phyloP scores from a whole-genome alignment of 2,113 vertebrate genomes.

The Phylloscopus whistleri region DNA sequence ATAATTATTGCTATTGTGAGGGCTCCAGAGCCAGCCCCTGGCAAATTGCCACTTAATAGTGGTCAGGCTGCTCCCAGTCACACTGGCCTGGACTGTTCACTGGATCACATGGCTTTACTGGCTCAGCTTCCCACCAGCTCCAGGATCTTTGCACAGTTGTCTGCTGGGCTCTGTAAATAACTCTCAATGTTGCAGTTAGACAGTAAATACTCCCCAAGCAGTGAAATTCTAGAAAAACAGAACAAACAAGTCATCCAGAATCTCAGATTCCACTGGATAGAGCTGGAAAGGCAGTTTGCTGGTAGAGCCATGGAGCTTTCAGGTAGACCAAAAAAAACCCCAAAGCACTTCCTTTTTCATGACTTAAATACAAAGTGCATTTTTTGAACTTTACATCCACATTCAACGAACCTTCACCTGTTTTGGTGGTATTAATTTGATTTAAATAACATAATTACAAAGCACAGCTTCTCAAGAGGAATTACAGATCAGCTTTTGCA shows the following conservation, averaged over 20 bases:
- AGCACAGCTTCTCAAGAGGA: not conserved
- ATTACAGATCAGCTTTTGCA: not conserved
- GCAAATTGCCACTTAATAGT: not conserved
- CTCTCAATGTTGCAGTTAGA: not conserved
- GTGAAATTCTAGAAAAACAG: not conserved
- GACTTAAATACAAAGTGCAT: not conserved
- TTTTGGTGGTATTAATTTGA: not conserved
- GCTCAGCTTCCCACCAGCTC: not conserved
- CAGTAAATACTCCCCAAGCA: not conserved
- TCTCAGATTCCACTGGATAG: not conserved
- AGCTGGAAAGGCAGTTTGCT: not conserved
- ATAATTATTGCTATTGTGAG: not conserved
- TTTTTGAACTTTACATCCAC: not conserved
- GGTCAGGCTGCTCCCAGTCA: not conserved
- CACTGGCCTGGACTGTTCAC: not conserved
- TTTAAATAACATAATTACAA: not conserved
- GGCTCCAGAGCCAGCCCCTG: not conserved
- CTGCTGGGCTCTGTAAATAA: not conserved
- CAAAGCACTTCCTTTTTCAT: not conserved
- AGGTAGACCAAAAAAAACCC: fast-evolving
- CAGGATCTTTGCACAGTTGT: not conserved
- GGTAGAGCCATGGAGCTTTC: not conserved
- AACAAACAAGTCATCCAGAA: not conserved
- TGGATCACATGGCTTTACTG: not conserved
- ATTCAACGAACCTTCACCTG: not conserved